Conservation (phyloP, 1,140 invertebrate species). For the Heliconius hermathena region DNA sequence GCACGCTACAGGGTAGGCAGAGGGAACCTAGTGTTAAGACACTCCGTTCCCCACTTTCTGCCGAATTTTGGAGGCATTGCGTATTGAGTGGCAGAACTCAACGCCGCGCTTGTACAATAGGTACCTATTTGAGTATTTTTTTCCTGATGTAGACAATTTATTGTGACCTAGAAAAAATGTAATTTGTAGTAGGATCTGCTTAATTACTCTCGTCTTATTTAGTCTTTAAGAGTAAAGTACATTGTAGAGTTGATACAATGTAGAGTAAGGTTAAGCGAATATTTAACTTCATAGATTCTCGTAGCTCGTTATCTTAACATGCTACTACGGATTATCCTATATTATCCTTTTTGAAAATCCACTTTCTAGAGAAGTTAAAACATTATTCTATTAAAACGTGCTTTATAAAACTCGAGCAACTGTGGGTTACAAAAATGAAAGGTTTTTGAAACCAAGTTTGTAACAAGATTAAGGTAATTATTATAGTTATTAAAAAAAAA, state of each 20-base stretch:
- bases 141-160: too few species aligned
- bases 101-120: too few species aligned
- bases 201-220: background rate
- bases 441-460: background rate
- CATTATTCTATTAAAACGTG: slow-evolving; percentile 17
- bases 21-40: too few species aligned
- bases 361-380: slow-evolving; percentile 21
- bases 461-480: background rate
- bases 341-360: slow-evolving; percentile 22
- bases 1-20: too few species aligned
- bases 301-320: slow-evolving; percentile 25
- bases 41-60: too few species aligned
- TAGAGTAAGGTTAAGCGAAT: slow-evolving; percentile 16
- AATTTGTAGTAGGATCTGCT: too few species aligned
- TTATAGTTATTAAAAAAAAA: background rate
- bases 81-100: too few species aligned
- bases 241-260: background rate
- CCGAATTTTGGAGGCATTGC: too few species aligned
- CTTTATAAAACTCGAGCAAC: background rate
- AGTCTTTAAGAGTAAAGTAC: background rate
- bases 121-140: too few species aligned
- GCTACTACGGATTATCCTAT: slow-evolving; percentile 32
- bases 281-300: slow-evolving; percentile 27
- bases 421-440: background rate
- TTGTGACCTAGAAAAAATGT: too few species aligned